Base-by-base conservation (phyloP, 2,797 vertebrate species). In the Enteromius argenteus region DNA sequence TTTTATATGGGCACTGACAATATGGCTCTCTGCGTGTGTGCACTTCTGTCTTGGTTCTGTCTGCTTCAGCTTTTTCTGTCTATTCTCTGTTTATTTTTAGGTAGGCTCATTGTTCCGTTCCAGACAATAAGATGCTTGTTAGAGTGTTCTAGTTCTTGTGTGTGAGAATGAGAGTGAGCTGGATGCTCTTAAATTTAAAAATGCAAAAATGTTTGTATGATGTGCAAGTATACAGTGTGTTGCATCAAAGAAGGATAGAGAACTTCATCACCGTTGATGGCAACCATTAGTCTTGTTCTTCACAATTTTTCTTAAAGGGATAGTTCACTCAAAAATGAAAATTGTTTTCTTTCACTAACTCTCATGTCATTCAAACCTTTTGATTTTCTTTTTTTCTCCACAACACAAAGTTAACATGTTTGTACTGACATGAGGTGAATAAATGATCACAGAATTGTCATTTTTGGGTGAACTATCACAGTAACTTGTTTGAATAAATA, bases 101-200 rank as follows among this genome's bases (percentile, higher is more conserved):
- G 14, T 23, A 15, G 30, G 53, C 49, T 84, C 51, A 84, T 84
- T 84, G 74, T 84, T 78, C 66, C 21, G 13, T 69, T 84, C n/a
- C 51, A 78, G 75, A 84, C 74, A 78, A 78, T 78, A 78, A 79
- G 51, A 71, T 71, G 64, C 81, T 78, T 84, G 81, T 84, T 84
- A 17, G 53, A 67, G 62, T 77, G 73, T 76, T 68, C 73, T 77
- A 68, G 51, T 84, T 84, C 30, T 15, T n/a, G 9, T 49, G 51
- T 0, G n/a, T 23, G 39, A 10, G 69, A 35, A 49, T 21, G 46
- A 56, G 79, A 17, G 32, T 23, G 35, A 58, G 66, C 32, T 37
- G 42, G 19, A 49, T 66, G 19, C 32, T 35, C 27, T 49, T 46
- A 27, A 27, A 66, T 66, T 64, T 66, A 51, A 67, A 79, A 79